Evolutionary conservation across 1,140 invertebrate genomes (phyloP).

Genomic region (Diachasmimorpha longicaudata): DNA sequence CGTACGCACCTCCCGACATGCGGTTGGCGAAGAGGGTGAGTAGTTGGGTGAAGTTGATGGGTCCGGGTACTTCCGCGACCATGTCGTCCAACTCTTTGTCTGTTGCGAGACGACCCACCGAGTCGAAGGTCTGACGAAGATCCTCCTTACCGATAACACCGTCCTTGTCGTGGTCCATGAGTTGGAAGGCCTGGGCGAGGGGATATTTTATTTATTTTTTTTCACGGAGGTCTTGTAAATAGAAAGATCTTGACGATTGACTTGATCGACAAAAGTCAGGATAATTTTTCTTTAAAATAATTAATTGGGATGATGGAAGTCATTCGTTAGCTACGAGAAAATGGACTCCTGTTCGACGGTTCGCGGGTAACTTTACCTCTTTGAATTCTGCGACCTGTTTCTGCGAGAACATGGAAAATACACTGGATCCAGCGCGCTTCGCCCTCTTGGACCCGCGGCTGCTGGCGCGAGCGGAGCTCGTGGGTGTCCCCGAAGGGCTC

Average conservation of each 20-base stretch:
- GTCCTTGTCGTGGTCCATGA: slow-evolving; percentile 99
- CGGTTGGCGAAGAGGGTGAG: slow-evolving; percentile 90
- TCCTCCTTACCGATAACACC: slow-evolving; percentile 96
- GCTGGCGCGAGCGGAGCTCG: slow-evolving; percentile 78
- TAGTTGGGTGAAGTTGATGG: slow-evolving; percentile 95
- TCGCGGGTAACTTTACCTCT: slow-evolving; percentile 69
- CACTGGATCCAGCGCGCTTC: slow-evolving; percentile 89
- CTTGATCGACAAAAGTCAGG: background rate
- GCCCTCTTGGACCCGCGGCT: slow-evolving; percentile 77
- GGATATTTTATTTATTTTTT: background rate
- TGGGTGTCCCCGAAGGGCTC: slow-evolving; percentile 50
- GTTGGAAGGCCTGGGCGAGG: slow-evolving; percentile 82
- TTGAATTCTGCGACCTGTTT: slow-evolving; percentile 96
- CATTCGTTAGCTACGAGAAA: too few relatives aligned
- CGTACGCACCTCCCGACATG: slow-evolving; percentile 70
- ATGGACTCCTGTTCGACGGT: too few relatives aligned
- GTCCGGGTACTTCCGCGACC: slow-evolving; percentile 87
- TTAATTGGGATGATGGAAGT: too few relatives aligned
- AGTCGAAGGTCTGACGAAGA: slow-evolving; percentile 93
- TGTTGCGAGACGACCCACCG: slow-evolving; percentile 86
- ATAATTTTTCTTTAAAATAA: too few relatives aligned
- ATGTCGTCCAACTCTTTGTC: slow-evolving; percentile 93
- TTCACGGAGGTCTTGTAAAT: background rate
- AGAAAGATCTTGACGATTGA: background rate
- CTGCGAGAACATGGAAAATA: slow-evolving; percentile 95